Base-by-base conservation (phyloP, 2,797 vertebrate genomes). In the Coendou prehensilis region DNA sequence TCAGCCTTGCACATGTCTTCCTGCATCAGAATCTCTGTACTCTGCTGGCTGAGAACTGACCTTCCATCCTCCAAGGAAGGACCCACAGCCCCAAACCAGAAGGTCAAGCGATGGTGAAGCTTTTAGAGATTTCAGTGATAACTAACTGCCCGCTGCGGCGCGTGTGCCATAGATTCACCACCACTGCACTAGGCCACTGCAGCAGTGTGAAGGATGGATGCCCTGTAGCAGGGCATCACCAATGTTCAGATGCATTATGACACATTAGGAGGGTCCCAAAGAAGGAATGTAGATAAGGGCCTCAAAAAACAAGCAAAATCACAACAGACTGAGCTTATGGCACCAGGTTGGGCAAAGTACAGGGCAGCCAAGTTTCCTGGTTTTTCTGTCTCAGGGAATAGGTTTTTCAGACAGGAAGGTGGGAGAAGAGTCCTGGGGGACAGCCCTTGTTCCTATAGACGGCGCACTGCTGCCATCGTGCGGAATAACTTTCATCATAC, bases 121-220 rank as follows among this genome's bases (percentile, higher is more conserved):
- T 41, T 41, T 41, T 41, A 41, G 37, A 41, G 37, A 41, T 41
- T 41, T 41, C 37, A 41, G 37, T 41, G 37, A 41, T 41, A 41
- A 41, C 37, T 41, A 41, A 41, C 37, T 41, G 37, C 37, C 37
- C 37, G 37, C 37, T 41, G 37, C 37, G 37, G 37, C 37, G 37
- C 37, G 37, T 41, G 37, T 41, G 37, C 37, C 37, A 41, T 41
- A 41, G 37, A 41, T 41, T 41, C 37, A 41, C 37, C 37, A 41
- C 37, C 37, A 41, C 37, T 56, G 56, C 0, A 18, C 6, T 0
- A 56, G 56, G 99, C 99, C 82, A 99, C 99, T 10, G 99, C 99
- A 1, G 99, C 99, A 9, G 99, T 99, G 91, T 99, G 99, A 97
- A 99, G 98, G 98, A 99, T 99, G 96, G 99, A 63, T 3, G 47